Conservation (phyloP, 2,113 vertebrate genomes). For the Hypocryptadius cinnamomeus region DNA sequence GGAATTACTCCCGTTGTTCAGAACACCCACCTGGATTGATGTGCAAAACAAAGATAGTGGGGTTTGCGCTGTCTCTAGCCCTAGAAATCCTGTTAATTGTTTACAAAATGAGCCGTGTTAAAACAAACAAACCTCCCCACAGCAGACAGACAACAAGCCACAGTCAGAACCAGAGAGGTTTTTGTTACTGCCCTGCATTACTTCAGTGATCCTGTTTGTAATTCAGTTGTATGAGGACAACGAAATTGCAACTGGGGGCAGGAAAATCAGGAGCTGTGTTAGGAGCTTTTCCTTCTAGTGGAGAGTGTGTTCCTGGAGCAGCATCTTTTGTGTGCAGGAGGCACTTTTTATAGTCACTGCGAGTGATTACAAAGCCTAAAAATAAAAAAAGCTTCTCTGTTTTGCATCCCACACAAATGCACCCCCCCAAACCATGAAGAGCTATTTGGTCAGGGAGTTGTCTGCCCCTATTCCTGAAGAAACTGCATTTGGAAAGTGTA, state of each 20-base stretch:
- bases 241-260: neutral
- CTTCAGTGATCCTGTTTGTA: neutral
- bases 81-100: neutral
- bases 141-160: neutral
- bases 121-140: accelerated
- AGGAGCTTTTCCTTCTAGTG: neutral
- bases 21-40: neutral
- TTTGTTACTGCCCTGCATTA: neutral
- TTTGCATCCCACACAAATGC: neutral
- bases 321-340: neutral
- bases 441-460: neutral
- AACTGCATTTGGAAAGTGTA: neutral
- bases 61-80: neutral
- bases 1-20: neutral
- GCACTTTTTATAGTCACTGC: neutral
- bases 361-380: neutral
- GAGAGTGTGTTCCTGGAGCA: accelerated
- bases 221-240: neutral
- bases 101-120: neutral
- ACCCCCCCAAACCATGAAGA: no score
- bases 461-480: neutral
- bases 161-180: neutral
- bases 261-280: neutral
- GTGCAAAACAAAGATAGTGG: neutral
- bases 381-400: neutral